These are phyloP conservation scores for Tigriopus japonicus DNA, from an alignment of 1,140 invertebrate genomes.

Conservation along the genomic window DNA sequence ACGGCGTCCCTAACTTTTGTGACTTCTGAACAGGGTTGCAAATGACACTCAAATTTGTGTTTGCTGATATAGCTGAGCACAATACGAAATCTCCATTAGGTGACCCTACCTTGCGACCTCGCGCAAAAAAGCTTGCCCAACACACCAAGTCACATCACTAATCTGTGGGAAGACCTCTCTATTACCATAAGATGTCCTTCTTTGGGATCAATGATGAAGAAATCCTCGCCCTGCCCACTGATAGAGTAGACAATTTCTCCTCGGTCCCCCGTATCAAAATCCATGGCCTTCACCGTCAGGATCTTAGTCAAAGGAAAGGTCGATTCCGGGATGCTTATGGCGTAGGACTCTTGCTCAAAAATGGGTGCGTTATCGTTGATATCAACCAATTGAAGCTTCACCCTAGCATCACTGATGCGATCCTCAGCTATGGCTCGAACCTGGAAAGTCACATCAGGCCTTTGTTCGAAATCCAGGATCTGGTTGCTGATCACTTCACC, in stretches of 20 bases:
- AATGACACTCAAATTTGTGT: too few species aligned
- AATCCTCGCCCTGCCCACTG: slow-evolving; percentile 44
- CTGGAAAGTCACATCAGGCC: slow-evolving; percentile 42
- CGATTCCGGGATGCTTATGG: slow-evolving; percentile 50
- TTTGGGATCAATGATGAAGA: slow-evolving; percentile 45
- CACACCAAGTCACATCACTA: too few species aligned
- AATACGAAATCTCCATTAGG: too few species aligned
- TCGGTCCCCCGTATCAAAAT: slow-evolving; percentile 46
- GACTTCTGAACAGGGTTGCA: too few species aligned
- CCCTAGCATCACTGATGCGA: slow-evolving; percentile 40
- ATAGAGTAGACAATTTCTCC: slow-evolving; percentile 45
- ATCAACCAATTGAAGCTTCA: slow-evolving; percentile 41
- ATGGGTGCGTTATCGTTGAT: slow-evolving; percentile 57
- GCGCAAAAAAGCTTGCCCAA: too few species aligned
- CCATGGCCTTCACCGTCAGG: slow-evolving; percentile 43
- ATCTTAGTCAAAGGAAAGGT: slow-evolving; percentile 43
- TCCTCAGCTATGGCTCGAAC: slow-evolving; percentile 44
- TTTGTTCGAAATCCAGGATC: slow-evolving; percentile 49
- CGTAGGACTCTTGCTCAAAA: slow-evolving; percentile 34
- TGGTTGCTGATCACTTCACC: slow-evolving; percentile 45
- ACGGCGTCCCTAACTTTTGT: too few species aligned
- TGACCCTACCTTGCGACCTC: too few species aligned
- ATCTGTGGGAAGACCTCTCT: too few species aligned
- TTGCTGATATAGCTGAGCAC: too few species aligned
- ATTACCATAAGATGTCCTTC: slow-evolving; percentile 32